Evolutionary conservation across 2,888 invertebrate species (phyloP), one percentile per base, ranked within the genome.

Genomic region (Melipona bicolor): DNA sequence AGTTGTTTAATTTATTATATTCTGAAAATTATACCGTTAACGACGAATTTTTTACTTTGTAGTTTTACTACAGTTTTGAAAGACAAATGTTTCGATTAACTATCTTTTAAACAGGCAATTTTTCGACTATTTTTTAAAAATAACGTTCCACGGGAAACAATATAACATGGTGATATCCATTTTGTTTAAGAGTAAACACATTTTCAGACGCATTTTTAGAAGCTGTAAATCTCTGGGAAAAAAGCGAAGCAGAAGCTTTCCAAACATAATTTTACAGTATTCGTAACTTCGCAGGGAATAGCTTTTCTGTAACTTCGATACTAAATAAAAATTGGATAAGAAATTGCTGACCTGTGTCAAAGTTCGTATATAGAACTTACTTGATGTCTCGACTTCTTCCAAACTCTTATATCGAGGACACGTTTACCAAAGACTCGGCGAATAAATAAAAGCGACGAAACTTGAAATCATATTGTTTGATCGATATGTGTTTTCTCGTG

Each of bases 311-410:
- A 81, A 83, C 65, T 87, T 87, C 13, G 78, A 79, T 67, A 49
- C 67, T 71, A 76, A 77, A 79, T 79, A 67, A 62, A 82, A 82
- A 82, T 86, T 84, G 81, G 82, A 85, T 85, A 79, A 81, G 81
- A 75, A 86, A 85, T 74, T 71, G 82, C 75, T 74, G 67, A 78
- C 62, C 71, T 70, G 71, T 75, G 74, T 83, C 62, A 64, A 88
- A 83, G 56, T 87, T 88, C 72, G 65, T 73, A 77, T 61, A 73
- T 56, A 79, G 74, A 62, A 71, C 71, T 73, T 79, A 73, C 64
- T 86, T 80, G 82, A 86, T 84, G 79, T 62, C 43, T 36, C 61
- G 67, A 85, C 75, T 83, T 79, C 64, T 79, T 62, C 70, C 43
- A 65, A 68, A 81, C 79, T 84, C 80, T 77, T 81, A 56, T 71